Base-by-base conservation (phyloP, 2,113 vertebrate genomes). In the Colistium nudipinnis region DNA sequence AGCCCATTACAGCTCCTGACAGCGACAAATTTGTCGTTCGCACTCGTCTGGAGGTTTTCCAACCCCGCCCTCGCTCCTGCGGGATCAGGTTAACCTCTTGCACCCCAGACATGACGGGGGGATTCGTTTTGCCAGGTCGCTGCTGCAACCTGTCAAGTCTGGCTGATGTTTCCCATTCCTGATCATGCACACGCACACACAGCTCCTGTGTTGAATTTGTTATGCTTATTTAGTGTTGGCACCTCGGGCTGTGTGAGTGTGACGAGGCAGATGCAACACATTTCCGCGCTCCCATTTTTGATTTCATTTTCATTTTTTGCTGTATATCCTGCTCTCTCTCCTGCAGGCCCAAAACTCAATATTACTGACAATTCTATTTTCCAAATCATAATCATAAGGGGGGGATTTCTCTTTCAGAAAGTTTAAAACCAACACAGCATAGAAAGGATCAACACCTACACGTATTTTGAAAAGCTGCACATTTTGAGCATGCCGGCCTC, bases 201-300 rank as follows among this genome's bases (percentile, higher is more conserved):
- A 22, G 22, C n/a, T 59, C 64, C 70, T 80, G 76, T 51, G 71
- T 35, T 78, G 69, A 83, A 89, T 89, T 90, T 70, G 87, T 85
- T 80, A 59, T 86, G 89, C 83, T 85, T 87, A 79, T 88, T 91
- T 88, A 81, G 70, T 33, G 19, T 52, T 65, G 70, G 71, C 70
- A 86, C 81, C 70, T 79, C 55, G 55, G 76, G 54, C 69, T 56
- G 61, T 81, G 88, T 74, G 65, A 77, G 84, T 76, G 75, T 92
- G 88, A 93, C 83, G 66, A 66, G 55, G 61, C 69, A 86, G 85
- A 89, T 89, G 80, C 70, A 49, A 52, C 69, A 49, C 65, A 81
- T 78, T 71, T 88, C 80, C 22, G 59, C 88, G 36, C 86, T 67
- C 72, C 20, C 28, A 60, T 17, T 81, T 61, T 73, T 19, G n/a